Evolutionary conservation across 2,113 vertebrate species (phyloP), one percentile per base, ranked within the genome.

Genomic region (Camelus bactrianus): DNA sequence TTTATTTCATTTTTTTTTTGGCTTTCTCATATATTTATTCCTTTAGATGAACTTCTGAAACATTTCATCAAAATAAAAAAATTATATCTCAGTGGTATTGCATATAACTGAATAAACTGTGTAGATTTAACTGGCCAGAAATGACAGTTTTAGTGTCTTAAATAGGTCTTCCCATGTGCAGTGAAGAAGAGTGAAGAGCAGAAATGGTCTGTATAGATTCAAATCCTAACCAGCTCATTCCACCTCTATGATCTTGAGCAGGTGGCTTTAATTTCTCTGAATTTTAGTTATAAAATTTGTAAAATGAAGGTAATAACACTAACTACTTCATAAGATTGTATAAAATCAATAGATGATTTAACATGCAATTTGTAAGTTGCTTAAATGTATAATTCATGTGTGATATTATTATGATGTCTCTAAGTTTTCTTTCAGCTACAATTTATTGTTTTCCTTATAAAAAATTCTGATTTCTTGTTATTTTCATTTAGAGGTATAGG

Each of bases 31-130:
- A 5, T 92, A 81, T 60, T 77, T 81, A 75, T 46, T 73, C 22
- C 38, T 69, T 56, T 50, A 70, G 30, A 54, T 76, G 35, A 50
- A 64, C 30, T 75, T 87, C 67, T 48, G 5, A 89, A 94, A 79
- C 3, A 67, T 80, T 91, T 65, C 6, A 80, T 54, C 13, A 84
- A 95, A 95, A 79, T 72, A 22, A 79, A 58, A 65, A 93, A 94
- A 82, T 42, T 32, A 79, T 62, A 79, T 56, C 8, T 52, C 13
- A 79, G 26, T 87, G 24, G n/a, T 83, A 38, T 56, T 93, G 32
- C 28, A 30, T 83, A 6, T 75, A 91, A 80, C 26, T 56, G 17
- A 89, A 26, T 81, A 69, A 84, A 72, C 38, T 73, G 6, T 72
- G 65, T 73, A 77, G 22, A 72, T 76, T 73, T 92, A 77, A 58